A percentile compares a stretch with the other conserved stretches of the same genome.
Evolutionary conservation across 2,888 invertebrate genomes (phyloP).

Genomic region (Cosmia trapezina): DNA sequence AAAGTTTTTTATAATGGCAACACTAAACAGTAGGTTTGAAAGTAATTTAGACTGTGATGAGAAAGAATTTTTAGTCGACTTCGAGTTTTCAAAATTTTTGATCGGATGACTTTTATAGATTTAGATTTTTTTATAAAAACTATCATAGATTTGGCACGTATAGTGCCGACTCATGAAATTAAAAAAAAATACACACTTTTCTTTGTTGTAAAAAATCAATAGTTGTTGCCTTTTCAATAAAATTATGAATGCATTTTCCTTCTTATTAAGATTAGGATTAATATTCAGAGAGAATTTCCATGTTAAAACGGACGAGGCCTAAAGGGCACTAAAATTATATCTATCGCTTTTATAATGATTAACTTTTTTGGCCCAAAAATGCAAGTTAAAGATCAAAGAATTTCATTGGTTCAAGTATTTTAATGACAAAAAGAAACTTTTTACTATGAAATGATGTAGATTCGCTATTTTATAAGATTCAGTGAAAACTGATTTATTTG

Average conservation of each 20-base stretch:
- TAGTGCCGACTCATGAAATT: slow-evolving; percentile 28
- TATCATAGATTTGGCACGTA: slow-evolving; percentile 45
- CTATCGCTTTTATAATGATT: slow-evolving; percentile 13
- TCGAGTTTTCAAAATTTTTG: slow-evolving; percentile 58
- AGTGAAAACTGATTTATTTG: slow-evolving; percentile 33
- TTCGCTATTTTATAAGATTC: slow-evolving; percentile 12
- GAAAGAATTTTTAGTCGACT: slow-evolving; percentile 62
- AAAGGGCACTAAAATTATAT: slow-evolving; percentile 22
- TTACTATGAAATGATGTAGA: background rate
- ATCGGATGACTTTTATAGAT: slow-evolving; percentile 60
- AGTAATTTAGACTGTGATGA: slow-evolving; percentile 65
- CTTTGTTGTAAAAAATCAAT: slow-evolving; percentile 24
- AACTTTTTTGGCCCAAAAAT: slow-evolving; percentile 38
- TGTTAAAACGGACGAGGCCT: slow-evolving; percentile 31
- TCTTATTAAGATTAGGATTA: slow-evolving; percentile 31
- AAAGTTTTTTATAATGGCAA: slow-evolving; percentile 47
- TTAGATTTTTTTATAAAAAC: slow-evolving; percentile 52
- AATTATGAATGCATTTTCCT: slow-evolving; percentile 46
- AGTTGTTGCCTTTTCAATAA: slow-evolving; percentile 49
- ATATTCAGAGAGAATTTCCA: slow-evolving; percentile 46
- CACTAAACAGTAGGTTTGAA: slow-evolving; percentile 53
- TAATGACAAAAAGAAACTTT: background rate
- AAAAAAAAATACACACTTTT: slow-evolving; percentile 7
- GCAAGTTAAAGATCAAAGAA: slow-evolving; percentile 8
- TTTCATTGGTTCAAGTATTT: slow-evolving; percentile 8